Conservation (phyloP, 2,888 invertebrate genomes). For the Drosophila ustulata region DNA sequence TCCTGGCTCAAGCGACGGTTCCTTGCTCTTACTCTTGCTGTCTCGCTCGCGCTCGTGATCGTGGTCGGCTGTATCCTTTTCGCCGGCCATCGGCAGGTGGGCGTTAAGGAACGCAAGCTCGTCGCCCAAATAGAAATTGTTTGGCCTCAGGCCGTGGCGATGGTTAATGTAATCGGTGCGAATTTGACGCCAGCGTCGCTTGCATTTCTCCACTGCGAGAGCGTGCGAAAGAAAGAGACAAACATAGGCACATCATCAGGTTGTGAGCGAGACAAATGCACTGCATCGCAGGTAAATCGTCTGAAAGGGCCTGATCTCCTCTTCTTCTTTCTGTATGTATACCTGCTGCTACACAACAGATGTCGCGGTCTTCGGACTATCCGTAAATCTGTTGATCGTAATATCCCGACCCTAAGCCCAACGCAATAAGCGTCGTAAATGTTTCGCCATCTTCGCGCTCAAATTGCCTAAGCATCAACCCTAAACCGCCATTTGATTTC, state of each 20-base stretch:
- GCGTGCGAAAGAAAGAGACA: slow-evolving; percentile 21
- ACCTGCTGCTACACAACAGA: slow-evolving; percentile 33
- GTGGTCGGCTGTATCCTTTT: slow-evolving; percentile 16
- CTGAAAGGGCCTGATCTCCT: not conserved
- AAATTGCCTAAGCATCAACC: not conserved
- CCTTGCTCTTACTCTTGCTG: slow-evolving; percentile 34
- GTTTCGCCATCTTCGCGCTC: not conserved
- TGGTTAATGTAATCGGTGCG: slow-evolving; percentile 69
- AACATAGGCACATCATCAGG: slow-evolving; percentile 13
- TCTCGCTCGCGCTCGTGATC: slow-evolving; percentile 15
- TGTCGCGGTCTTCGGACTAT: slow-evolving; percentile 20
- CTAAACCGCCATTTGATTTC: not conserved
- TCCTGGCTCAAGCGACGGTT: not conserved
- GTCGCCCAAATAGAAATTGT: slow-evolving; percentile 62
- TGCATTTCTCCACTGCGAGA: slow-evolving; percentile 73
- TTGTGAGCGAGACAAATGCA: slow-evolving; percentile 5
- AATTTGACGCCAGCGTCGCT: slow-evolving; percentile 79
- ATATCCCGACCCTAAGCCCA: slow-evolving; percentile 21
- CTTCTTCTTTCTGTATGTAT: not conserved
- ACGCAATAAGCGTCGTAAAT: slow-evolving; percentile 45
- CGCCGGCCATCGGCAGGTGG: slow-evolving; percentile 20
- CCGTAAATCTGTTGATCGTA: slow-evolving; percentile 3
- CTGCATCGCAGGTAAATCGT: slow-evolving; percentile 2
- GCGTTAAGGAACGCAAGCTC: slow-evolving; percentile 66
- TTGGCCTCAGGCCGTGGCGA: slow-evolving; percentile 47